Evolutionary conservation across 2,113 vertebrate genomes (phyloP), one percentile per base, ranked within the genome.

Genomic region (Pelobates fuscus): DNA sequence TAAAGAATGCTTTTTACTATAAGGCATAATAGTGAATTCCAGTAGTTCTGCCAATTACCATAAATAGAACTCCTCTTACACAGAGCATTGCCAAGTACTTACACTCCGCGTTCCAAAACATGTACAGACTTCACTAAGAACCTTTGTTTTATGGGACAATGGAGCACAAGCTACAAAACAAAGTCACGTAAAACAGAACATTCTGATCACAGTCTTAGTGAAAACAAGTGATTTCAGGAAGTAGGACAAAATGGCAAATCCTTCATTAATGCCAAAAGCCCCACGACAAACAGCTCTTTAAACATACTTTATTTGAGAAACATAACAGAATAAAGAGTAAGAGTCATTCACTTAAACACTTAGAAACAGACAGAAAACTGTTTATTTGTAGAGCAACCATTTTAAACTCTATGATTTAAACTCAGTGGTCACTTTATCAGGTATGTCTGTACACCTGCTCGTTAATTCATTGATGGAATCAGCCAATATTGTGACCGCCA

Each of bases 141-240:
- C 37, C 57, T 77, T 77, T 77, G 73, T 77, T 77, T 61, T n/a
- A 25, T 49, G 59, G 46, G 15, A 77, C 73, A 77, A 68, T 68
- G 14, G 55, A 27, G 55, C 10, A 77, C 29, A 41, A 46, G 8
- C 46, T 21, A 25, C 52, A 63, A 17, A 8, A 43, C 17, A 62
- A 23, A 55, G 14, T 27, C 27, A 68, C 23, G 25, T 21, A 54
- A 29, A 58, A 7, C 46, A 55, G 46, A 32, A 15, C 8, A 25
- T 58, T 26, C 29, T 58, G 30, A 55, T 30, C 18, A n/a, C 8
- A 23, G 52, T 55, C 52, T 55, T 55, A 2, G 52, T 8, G 21
- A 55, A 55, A 55, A 55, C 2, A 55, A 55, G 20, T 37, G 32
- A 37, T 23, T 55, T 55, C 6, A 20, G 52, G 52, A 55, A 37